Base-by-base conservation (phyloP, 2,888 invertebrate genomes). In the Spisula subtruncata region DNA sequence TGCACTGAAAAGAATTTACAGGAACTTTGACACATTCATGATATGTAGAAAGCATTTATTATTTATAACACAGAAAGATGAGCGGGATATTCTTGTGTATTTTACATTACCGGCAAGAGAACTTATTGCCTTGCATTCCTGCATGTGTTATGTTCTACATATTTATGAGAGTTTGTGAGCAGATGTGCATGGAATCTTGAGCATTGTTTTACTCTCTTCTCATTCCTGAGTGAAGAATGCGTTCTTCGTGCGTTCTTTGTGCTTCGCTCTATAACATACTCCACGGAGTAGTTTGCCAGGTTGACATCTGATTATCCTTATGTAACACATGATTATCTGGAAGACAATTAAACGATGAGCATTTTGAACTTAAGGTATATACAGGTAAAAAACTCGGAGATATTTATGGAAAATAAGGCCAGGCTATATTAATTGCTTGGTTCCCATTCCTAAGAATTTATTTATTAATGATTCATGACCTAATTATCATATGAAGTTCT, bases 1-100 rank as follows among this genome's bases (percentile, higher is more conserved):
- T 75, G 25, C 14, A 18, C 25, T 32, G 75, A 35, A 75, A 35
- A 35, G 75, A 75, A 75, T 75, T 32, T 75, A 75, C 25, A 14
- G 75, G 75, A 75, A 75, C 75, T 75, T 75, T 75, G 75, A 75
- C 75, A 75, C 75, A 35, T 75, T 75, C 75, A 75, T 75, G 35
- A 75, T 32, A 75, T 75, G 75, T 75, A 18, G 16, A 35, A 75
- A 75, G 75, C 75, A 75, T 75, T 75, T 35, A 75, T 75, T 75
- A 75, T 75, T 75, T 32, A 75, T 75, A 75, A 32, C 32, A n/a
- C n/a, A n/a, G 20, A 35, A 35, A 75, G 75, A 35, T n/a, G n/a
- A 75, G 75, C 12, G 32, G 32, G 35, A 75, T 32, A n/a, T n/a
- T n/a, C 1, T 18, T 75, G 25, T 75, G 75, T 75, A 32, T 75